phyloP scores from a whole-genome alignment of 2,888 invertebrate genomes.

The Falcaria lacertinaria region DNA sequence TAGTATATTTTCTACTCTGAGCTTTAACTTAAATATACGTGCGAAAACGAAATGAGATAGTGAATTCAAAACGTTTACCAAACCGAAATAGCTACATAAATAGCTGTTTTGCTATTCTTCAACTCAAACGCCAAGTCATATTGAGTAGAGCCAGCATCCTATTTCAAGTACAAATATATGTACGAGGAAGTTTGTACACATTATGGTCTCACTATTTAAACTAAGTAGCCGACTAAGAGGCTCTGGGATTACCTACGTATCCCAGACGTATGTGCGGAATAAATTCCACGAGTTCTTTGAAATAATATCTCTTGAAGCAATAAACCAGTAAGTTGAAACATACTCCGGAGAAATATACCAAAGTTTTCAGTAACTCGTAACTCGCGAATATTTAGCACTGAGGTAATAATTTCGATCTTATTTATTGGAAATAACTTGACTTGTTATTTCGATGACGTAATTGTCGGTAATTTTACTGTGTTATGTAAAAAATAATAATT shows the following conservation, averaged over 20 bases:
- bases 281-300: constrained; percentile 72
- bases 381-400: constrained; percentile 45
- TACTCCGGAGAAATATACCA: constrained; percentile 64
- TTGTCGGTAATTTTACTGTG: too few relatives aligned
- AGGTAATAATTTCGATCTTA: constrained; percentile 47
- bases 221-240: constrained; percentile 67
- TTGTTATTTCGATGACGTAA: too few relatives aligned
- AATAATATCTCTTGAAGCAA: constrained; percentile 74
- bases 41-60: too few relatives aligned
- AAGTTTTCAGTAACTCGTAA: constrained; percentile 65
- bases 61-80: not conserved
- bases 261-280: constrained; percentile 61
- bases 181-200: constrained; percentile 33
- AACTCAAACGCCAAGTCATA: not conserved
- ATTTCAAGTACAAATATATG: constrained; percentile 19
- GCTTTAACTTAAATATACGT: too few relatives aligned
- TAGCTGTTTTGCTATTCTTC: not conserved
- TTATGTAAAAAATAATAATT: too few relatives aligned
- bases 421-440: constrained; percentile 26
- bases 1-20: too few relatives aligned
- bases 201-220: constrained; percentile 50
- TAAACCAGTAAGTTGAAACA: constrained; percentile 74
- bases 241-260: constrained; percentile 65
- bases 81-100: constrained; percentile 3
- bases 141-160: constrained; percentile 15